phyloP scores from a whole-genome alignment of 2,113 vertebrate species.

The Dunckerocampus dactyliophorus region DNA sequence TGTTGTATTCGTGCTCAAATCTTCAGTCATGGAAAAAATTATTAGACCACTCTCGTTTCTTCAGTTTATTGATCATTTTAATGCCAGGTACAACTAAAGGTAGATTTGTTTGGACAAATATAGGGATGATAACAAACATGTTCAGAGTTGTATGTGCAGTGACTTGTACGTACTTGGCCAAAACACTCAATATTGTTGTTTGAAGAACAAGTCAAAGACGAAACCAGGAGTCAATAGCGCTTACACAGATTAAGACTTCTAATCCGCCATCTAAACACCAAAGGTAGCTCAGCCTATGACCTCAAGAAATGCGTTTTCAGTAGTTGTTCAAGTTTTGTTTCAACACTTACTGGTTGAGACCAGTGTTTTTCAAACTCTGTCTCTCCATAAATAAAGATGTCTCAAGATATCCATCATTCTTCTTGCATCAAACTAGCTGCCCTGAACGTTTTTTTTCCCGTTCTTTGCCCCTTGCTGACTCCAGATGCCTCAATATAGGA shows the following conservation, averaged over 20 bases:
- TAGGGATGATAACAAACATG: too few species aligned
- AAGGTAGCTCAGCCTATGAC: conserved; percentile 45
- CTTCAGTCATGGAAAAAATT: too few species aligned
- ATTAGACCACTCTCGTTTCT: too few species aligned
- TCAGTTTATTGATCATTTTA: too few species aligned
- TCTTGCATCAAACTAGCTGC: conserved; percentile 22
- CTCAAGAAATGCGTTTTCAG: conserved; percentile 30
- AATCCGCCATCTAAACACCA: conserved; percentile 41
- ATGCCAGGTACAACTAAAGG: too few species aligned
- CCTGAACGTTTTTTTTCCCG: conserved; percentile 26
- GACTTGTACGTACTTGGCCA: too few species aligned
- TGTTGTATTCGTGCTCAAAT: background rate
- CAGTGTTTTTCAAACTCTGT: conserved; percentile 43
- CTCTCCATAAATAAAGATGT: conserved; percentile 52
- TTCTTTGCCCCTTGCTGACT: conserved; percentile 48
- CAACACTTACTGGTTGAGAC: conserved; percentile 46
- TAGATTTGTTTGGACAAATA: too few species aligned
- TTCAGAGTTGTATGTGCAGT: too few species aligned
- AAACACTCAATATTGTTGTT: background rate
- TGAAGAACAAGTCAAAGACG: background rate
- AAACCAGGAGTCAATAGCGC: conserved; percentile 42
- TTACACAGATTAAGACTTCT: conserved; percentile 48
- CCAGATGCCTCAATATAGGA: conserved; percentile 46
- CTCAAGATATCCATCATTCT: conserved; percentile 21
- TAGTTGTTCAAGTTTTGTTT: conserved; percentile 59